Evolutionary conservation across 2,888 invertebrate species (phyloP).

Genomic region (Eilema griseolum): DNA sequence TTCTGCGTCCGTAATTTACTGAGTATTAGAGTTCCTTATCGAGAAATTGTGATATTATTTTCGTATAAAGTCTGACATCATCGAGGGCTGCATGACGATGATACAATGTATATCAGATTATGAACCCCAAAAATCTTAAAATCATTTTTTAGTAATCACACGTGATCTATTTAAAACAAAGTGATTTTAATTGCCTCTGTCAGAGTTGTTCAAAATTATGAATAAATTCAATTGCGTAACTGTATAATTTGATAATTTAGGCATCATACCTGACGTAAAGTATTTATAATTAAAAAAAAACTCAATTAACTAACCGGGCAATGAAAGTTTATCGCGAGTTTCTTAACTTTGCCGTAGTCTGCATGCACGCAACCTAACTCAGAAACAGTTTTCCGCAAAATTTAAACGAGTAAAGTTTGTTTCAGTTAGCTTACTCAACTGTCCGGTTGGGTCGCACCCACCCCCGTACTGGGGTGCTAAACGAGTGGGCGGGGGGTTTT

Average conservation of each 20-base stretch:
- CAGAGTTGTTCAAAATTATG: slow-evolving; percentile 13
- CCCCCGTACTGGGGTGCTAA: slow-evolving; percentile 33
- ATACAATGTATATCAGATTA: background rate
- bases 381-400: slow-evolving; percentile 78
- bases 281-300: slow-evolving; percentile 67
- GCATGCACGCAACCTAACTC: slow-evolving; percentile 75
- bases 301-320: slow-evolving; percentile 69
- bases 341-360: slow-evolving; percentile 72
- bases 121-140: background rate
- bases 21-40: background rate
- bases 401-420: slow-evolving; percentile 87
- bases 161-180: slow-evolving; percentile 10
- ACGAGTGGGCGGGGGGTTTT: slow-evolving; percentile 46
- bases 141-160: slow-evolving; percentile 15
- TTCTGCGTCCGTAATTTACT: background rate
- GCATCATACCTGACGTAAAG: slow-evolving; percentile 34
- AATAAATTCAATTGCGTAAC: slow-evolving; percentile 26
- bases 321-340: slow-evolving; percentile 69
- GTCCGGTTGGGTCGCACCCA: slow-evolving; percentile 67
- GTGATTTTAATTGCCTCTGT: slow-evolving; percentile 13
- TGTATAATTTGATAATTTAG: slow-evolving; percentile 26
- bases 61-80: background rate
- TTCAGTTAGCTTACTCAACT: slow-evolving; percentile 79
- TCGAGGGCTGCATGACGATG: background rate
- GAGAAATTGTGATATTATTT: background rate